Base-by-base conservation (phyloP, 2,113 vertebrate species). In the Cyprinodon brontotheroides region DNA sequence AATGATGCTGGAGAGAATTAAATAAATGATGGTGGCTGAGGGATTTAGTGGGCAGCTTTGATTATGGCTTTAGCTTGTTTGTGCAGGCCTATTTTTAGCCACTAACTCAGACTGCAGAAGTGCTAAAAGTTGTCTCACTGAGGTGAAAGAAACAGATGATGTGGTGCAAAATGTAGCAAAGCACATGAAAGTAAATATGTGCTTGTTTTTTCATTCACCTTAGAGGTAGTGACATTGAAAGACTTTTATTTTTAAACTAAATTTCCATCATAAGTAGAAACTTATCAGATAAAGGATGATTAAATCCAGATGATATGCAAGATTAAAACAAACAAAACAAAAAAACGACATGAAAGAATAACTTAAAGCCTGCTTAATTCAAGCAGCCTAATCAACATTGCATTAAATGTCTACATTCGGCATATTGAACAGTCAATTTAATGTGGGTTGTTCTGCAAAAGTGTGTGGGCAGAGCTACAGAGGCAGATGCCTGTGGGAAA, bases 41-140 rank as follows among this genome's bases (percentile, higher is more conserved):
- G 73, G 39, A 57, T 65, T 70, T 64, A 65, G 14, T 75, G 70
- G 72, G 68, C 43, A 61, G 53, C 40, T 69, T 81, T 70, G 70
- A 68, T 76, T 57, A 75, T 69, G 68, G 63, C 68, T 70, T 62
- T 57, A 65, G 41, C 17, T 39, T 87, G 70, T 84, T 82, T 80
- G 79, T n/a, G 61, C 67, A 40, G 65, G 68, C 7, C 3, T 84
- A 87, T 86, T 87, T 87, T 80, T 80, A 86, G 81, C 66, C 50
- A 77, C 62, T 60, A 47, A 22, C 20, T 36, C 74, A 72, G 83
- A 82, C 71, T 72, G 74, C 60, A 82, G 41, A 74, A 79, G 64
- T 17, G 47, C 61, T 64, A 57, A 82, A 13, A 72, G 69, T 74
- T 64, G 3, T 82, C 66, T 76, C 63, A 82, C 66, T 38, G 61